Conservation (phyloP, 1,140 invertebrate genomes). For the Sitophilus oryzae region DNA sequence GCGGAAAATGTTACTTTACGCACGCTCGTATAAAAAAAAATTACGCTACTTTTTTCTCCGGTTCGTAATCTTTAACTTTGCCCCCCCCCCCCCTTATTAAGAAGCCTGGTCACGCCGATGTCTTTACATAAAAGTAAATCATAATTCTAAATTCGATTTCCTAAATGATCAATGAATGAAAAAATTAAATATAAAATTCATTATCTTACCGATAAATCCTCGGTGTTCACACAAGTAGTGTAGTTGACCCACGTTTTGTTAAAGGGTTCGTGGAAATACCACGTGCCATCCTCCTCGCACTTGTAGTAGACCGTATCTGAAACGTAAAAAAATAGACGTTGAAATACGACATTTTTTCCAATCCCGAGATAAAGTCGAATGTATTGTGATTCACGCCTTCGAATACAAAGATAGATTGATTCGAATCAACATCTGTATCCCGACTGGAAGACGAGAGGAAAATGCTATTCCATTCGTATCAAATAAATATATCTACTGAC, state of each 20-base stretch:
- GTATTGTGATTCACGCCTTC: background rate
- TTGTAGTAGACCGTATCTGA: conserved; percentile 58
- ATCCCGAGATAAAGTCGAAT: background rate
- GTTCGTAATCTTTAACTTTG: too few relatives aligned
- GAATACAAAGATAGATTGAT: background rate
- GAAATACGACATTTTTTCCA: background rate
- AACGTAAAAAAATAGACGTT: conserved; percentile 22
- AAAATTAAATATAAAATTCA: conserved; percentile 2
- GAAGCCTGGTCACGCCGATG: too few relatives aligned
- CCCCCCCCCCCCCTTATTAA: too few relatives aligned
- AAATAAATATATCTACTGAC: background rate
- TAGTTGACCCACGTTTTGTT: conserved; percentile 79
- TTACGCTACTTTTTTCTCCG: too few relatives aligned
- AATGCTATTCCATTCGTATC: background rate
- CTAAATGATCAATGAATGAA: too few relatives aligned
- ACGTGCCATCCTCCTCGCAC: conserved; percentile 54
- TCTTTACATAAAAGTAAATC: too few relatives aligned
- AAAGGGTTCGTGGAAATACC: conserved; percentile 54
- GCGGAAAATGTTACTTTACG: too few relatives aligned
- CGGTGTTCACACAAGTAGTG: conserved; percentile 75
- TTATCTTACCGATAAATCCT: conserved; percentile 63
- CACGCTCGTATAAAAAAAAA: too few relatives aligned
- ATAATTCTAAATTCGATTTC: too few relatives aligned
- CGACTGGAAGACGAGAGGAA: background rate
- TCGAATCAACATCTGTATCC: background rate